Evolutionary conservation across 2,888 invertebrate genomes (phyloP).

Genomic region (Molorchus minor): DNA sequence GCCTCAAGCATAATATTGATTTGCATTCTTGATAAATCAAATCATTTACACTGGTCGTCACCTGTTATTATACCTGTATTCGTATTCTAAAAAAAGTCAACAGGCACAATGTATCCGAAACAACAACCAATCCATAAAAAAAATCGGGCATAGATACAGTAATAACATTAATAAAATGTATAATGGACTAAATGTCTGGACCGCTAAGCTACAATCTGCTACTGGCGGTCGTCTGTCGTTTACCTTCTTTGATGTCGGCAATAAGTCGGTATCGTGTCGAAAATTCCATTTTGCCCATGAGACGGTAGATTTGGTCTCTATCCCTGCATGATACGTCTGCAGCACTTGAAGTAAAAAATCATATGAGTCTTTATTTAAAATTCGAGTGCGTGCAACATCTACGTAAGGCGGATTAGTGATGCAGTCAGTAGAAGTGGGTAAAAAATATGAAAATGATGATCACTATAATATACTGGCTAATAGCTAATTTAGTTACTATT

Average conservation of each 20-base stretch:
- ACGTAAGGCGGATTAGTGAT: conserved; percentile 59
- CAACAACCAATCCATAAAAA: conserved; percentile 18
- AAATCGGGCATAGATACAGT: conserved; percentile 27
- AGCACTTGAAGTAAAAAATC: conserved; percentile 59
- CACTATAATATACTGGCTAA: conserved; percentile 21
- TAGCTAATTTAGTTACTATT: too few species aligned
- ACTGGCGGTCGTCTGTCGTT: conserved; percentile 46
- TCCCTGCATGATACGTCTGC: conserved; percentile 38
- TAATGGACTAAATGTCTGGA: conserved; percentile 37
- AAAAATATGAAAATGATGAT: conserved; percentile 51
- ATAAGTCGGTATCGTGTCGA: not conserved
- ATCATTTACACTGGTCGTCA: conserved; percentile 28
- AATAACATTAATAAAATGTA: conserved; percentile 15
- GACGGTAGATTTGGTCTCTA: conserved; percentile 22
- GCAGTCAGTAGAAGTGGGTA: conserved; percentile 57
- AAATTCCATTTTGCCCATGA: conserved; percentile 19
- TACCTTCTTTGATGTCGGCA: conserved; percentile 51
- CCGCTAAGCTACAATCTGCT: conserved; percentile 54
- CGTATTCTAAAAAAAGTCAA: conserved; percentile 21
- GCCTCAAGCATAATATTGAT: too few species aligned
- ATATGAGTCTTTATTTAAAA: conserved; percentile 51
- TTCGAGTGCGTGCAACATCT: conserved; percentile 56
- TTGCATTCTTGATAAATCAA: too few species aligned
- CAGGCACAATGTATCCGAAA: conserved; percentile 17
- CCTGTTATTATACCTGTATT: conserved; percentile 31